phyloP scores from a whole-genome alignment of 2,888 invertebrate species.

The Archaeoteleia sp. region DNA sequence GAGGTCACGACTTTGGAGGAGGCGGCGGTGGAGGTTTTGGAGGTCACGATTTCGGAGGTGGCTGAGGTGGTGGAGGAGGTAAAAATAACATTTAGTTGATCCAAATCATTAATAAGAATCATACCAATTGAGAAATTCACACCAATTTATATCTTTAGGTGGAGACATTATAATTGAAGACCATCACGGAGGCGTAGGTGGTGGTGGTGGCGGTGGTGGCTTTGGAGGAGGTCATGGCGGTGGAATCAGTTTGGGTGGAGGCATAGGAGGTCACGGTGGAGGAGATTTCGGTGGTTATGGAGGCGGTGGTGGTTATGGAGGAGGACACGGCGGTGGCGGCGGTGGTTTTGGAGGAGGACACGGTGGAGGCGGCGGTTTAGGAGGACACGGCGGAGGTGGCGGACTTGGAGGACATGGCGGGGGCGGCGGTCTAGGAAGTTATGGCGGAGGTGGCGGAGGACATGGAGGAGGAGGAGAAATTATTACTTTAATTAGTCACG shows the following conservation, averaged over 20 bases:
- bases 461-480: conserved; percentile 6
- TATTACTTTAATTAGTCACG: background rate
- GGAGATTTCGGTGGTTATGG: background rate
- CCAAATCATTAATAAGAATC: too few relatives aligned
- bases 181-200: conserved; percentile 7
- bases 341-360: conserved; percentile 4
- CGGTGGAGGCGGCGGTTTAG: conserved; percentile 1
- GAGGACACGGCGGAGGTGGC: conserved; percentile 3
- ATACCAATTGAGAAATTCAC: too few relatives aligned
- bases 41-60: conserved; percentile 8
- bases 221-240: conserved; percentile 7
- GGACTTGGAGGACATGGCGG: conserved; percentile 4
- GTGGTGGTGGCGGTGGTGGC: too few relatives aligned
- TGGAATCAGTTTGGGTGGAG: background rate
- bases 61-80: conserved; percentile 25
- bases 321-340: background rate
- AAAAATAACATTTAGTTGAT: background rate
- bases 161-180: conserved; percentile 14
- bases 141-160: conserved; percentile 6
- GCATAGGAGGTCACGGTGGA: background rate
- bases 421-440: background rate
- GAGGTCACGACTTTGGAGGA: conserved; percentile 25
- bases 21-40: conserved; percentile 22
- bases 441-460: conserved; percentile 3
- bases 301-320: conserved; percentile 2